These are phyloP conservation scores for Acanthosepion pharaonis DNA, from an alignment of 2,888 invertebrate species.

Conservation along the genomic window DNA sequence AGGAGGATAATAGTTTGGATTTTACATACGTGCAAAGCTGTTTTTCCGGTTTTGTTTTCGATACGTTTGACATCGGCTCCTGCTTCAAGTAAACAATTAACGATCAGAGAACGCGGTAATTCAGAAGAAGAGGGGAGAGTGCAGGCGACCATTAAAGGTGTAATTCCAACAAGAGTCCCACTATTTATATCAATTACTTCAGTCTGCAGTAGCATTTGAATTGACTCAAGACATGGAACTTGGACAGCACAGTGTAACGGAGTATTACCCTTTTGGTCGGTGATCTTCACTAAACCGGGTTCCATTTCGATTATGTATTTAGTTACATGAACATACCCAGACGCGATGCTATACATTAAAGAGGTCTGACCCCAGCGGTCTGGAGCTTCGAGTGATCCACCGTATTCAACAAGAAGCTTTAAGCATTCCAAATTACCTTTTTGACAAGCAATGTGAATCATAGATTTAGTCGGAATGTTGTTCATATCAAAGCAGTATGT, in stretches of 20 bases:
- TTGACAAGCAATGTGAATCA: conserved; percentile 68
- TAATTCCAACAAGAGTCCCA: conserved; percentile 60
- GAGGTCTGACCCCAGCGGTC: conserved; percentile 71
- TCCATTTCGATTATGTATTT: conserved; percentile 57
- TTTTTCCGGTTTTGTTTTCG: conserved; percentile 61
- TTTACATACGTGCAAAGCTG: conserved; percentile 63
- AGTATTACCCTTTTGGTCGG: conserved; percentile 63
- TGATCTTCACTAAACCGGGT: conserved; percentile 54
- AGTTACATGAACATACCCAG: conserved; percentile 61
- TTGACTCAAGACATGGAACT: conserved; percentile 58
- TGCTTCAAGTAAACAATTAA: conserved; percentile 57
- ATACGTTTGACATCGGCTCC: conserved; percentile 59
- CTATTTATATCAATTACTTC: conserved; percentile 62
- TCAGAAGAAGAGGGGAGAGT: conserved; percentile 50
- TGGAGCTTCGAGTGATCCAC: conserved; percentile 59
- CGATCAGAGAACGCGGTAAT: conserved; percentile 53
- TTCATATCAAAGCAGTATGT: conserved; percentile 63
- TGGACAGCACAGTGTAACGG: conserved; percentile 64
- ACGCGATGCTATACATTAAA: conserved; percentile 63
- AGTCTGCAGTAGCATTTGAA: conserved; percentile 57
- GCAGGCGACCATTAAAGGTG: conserved; percentile 64
- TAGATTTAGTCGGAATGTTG: conserved; percentile 64
- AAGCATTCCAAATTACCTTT: conserved; percentile 67
- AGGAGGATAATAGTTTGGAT: background rate
- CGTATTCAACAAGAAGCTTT: conserved; percentile 60